A percentile compares a stretch with the other conserved stretches of the same genome.
phyloP scores from a whole-genome alignment of 2,113 vertebrate species.

The Notarius quadriscutis region DNA sequence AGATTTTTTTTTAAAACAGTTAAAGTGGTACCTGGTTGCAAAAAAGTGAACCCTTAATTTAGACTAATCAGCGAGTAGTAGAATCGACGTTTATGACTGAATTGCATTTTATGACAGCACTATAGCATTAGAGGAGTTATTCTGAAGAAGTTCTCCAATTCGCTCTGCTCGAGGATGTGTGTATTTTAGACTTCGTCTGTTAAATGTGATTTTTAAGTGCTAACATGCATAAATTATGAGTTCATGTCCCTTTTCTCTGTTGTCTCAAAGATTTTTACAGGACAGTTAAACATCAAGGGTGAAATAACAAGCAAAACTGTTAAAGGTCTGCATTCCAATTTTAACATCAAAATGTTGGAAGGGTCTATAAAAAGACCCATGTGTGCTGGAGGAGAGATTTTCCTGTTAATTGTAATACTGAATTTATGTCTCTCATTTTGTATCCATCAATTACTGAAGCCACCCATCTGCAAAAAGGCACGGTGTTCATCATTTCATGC shows the following conservation, averaged over 20 bases:
- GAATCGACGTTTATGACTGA: neutral
- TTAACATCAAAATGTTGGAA: neutral
- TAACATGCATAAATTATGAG: neutral
- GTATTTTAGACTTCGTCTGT: neutral
- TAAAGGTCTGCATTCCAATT: neutral
- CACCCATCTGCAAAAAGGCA: neutral
- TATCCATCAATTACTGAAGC: neutral
- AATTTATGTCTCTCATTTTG: neutral
- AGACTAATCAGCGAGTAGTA: neutral
- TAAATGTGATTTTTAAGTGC: neutral
- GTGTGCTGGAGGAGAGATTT: neutral
- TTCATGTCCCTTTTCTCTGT: neutral
- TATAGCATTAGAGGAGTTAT: neutral
- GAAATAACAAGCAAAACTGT: neutral
- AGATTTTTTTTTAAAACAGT: neutral
- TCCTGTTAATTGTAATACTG: neutral
- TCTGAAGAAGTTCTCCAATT: neutral
- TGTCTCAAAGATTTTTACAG: neutral
- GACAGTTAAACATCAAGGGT: neutral
- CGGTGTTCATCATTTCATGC: neutral
- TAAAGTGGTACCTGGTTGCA: neutral
- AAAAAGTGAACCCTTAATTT: neutral
- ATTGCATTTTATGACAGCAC: neutral
- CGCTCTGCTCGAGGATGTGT: neutral
- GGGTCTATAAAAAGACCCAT: neutral